These are phyloP conservation scores for Morone chrysops DNA, from an alignment of 2,113 vertebrate species.

Conservation along the genomic window DNA sequence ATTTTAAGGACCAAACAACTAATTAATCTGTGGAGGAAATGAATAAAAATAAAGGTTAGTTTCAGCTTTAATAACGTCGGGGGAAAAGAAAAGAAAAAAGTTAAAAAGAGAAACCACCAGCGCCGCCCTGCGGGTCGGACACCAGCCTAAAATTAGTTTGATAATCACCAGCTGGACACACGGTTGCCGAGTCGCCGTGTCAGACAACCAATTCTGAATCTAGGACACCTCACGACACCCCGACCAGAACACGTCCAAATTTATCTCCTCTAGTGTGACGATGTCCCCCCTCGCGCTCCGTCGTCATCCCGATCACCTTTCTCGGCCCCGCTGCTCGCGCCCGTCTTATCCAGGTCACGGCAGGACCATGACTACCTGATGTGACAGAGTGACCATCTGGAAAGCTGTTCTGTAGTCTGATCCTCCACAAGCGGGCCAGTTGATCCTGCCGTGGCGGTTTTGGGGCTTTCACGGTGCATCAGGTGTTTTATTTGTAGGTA, in stretches of 20 bases:
- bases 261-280: background rate
- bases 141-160: background rate
- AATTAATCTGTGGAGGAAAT: too few species aligned
- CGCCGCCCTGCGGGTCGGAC: background rate
- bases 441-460: background rate
- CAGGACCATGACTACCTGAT: background rate
- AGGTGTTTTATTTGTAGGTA: slow-evolving; percentile 20
- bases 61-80: background rate
- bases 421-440: background rate
- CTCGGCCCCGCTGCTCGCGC: background rate
- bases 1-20: too few species aligned
- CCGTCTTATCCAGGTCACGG: slow-evolving; percentile 6
- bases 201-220: slow-evolving; percentile 1
- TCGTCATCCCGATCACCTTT: background rate
- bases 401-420: slow-evolving; percentile 1
- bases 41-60: too few species aligned
- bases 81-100: background rate
- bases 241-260: slow-evolving; percentile 10
- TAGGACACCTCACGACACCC: background rate
- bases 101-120: too few species aligned
- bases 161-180: background rate
- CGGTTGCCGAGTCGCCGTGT: background rate
- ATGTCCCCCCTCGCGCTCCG: background rate
- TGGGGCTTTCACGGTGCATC: slow-evolving; percentile 13
- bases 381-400: slow-evolving; percentile 11